A percentile compares a stretch with the other conserved stretches of the same genome.
Conservation (phyloP, 2,888 invertebrate genomes). For the Copidosoma aretas region DNA sequence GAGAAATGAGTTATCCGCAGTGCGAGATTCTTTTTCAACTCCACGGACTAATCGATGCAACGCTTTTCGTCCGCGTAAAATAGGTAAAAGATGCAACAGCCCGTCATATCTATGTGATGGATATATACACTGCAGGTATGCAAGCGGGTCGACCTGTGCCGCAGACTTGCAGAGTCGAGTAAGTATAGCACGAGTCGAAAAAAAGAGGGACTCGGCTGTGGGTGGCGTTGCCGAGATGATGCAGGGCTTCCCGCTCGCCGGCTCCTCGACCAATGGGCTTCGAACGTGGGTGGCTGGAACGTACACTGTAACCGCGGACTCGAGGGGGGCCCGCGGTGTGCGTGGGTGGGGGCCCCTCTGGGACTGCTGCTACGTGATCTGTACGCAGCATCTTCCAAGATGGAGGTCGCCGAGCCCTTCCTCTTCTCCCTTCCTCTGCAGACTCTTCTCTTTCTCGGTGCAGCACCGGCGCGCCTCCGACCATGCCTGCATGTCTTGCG, state of each 20-base stretch:
- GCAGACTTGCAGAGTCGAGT: too few species aligned
- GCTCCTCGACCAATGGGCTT: constrained; percentile 53
- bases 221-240: constrained; percentile 18
- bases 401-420: constrained; percentile 48
- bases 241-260: not conserved
- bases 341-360: constrained; percentile 44
- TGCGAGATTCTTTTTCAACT: too few species aligned
- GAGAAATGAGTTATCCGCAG: too few species aligned
- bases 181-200: too few species aligned
- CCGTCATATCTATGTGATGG: too few species aligned
- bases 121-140: too few species aligned
- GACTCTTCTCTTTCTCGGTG: not conserved
- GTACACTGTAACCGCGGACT: not conserved
- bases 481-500: not conserved
- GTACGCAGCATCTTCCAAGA: constrained; percentile 57
- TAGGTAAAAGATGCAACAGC: too few species aligned
- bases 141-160: too few species aligned
- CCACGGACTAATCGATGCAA: too few species aligned
- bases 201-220: constrained; percentile 11
- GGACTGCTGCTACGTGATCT: constrained; percentile 45
- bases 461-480: not conserved
- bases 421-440: not conserved
- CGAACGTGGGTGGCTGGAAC: constrained; percentile 54
- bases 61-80: too few species aligned
- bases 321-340: constrained; percentile 36